Evolutionary conservation across 1,140 invertebrate species (phyloP).

Genomic region (Platyura marginata): DNA sequence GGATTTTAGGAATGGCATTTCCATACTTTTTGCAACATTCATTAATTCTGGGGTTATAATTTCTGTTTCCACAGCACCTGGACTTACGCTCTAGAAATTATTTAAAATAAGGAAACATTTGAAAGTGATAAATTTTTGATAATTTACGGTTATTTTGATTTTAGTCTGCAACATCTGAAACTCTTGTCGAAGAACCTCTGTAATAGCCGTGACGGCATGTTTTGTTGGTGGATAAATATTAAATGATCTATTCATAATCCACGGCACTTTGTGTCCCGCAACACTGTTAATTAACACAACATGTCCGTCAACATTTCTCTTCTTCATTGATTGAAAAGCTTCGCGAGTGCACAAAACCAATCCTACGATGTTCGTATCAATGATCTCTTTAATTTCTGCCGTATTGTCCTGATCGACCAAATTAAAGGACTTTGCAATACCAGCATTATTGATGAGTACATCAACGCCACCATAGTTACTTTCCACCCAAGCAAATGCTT

Average conservation of each 20-base stretch:
- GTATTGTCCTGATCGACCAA: not conserved
- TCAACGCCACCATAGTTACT: slow-evolving; percentile 35
- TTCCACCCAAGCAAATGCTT: slow-evolving; percentile 37
- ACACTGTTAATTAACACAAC: slow-evolving; percentile 2
- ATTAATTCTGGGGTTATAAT: slow-evolving; percentile 18
- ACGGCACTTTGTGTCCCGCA: slow-evolving; percentile 1
- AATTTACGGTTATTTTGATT: slow-evolving; percentile 2
- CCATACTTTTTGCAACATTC: slow-evolving; percentile 6
- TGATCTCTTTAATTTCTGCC: not conserved
- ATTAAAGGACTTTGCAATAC: slow-evolving; percentile 10
- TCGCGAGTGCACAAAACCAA: slow-evolving; percentile 38
- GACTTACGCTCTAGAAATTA: slow-evolving; percentile 33
- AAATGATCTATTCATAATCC: not conserved
- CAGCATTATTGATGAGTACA: slow-evolving; percentile 47
- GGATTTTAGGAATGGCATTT: no score
- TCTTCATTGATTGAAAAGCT: no score
- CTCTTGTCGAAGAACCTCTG: not conserved
- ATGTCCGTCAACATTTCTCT: no score
- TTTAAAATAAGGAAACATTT: no score
- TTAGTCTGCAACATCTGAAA: not conserved
- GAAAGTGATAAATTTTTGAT: no score
- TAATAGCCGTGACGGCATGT: not conserved
- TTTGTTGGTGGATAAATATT: slow-evolving; percentile 1
- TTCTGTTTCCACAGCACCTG: slow-evolving; percentile 35
- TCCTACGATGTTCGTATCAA: slow-evolving; percentile 45